Evolutionary conservation across 1,140 invertebrate species (phyloP).

Genomic region (Nasonia vitripennis): DNA sequence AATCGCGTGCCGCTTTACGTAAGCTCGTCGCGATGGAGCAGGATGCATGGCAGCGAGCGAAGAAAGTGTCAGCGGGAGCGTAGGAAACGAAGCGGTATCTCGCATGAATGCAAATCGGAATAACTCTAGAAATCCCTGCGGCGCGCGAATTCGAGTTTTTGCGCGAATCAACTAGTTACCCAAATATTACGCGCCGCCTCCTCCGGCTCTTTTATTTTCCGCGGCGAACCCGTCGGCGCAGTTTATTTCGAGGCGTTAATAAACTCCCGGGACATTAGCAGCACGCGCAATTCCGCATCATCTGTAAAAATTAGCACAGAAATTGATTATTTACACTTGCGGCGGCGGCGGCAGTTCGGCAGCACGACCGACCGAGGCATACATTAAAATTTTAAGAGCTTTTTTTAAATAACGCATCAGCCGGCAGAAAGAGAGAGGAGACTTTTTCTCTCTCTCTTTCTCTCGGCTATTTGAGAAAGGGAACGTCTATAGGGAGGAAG

Average conservation of each 20-base stretch:
- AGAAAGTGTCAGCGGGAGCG: neutral
- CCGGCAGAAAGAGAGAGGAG: neutral
- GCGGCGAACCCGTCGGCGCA: neutral
- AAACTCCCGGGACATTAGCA: neutral
- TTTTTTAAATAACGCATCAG: neutral
- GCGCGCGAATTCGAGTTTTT: too few species aligned
- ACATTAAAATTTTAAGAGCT: neutral
- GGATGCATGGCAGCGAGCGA: neutral
- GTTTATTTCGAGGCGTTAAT: neutral
- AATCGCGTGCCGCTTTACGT: neutral
- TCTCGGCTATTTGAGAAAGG: neutral
- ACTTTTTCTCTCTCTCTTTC: too few species aligned
- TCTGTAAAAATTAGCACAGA: neutral
- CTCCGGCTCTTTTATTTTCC: too few species aligned
- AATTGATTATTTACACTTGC: constrained; percentile 1
- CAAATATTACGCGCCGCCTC: too few species aligned
- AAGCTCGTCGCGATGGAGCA: neutral
- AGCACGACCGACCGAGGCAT: neutral
- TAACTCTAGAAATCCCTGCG: too few species aligned
- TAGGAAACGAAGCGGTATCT: too few species aligned
- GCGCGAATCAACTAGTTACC: too few species aligned
- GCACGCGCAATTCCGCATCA: neutral
- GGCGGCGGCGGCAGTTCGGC: too few species aligned
- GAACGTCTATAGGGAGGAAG: neutral
- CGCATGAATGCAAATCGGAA: too few species aligned